Evolutionary conservation across 2,888 invertebrate species (phyloP).

Genomic region (Hermaeophaga mercurialis): DNA sequence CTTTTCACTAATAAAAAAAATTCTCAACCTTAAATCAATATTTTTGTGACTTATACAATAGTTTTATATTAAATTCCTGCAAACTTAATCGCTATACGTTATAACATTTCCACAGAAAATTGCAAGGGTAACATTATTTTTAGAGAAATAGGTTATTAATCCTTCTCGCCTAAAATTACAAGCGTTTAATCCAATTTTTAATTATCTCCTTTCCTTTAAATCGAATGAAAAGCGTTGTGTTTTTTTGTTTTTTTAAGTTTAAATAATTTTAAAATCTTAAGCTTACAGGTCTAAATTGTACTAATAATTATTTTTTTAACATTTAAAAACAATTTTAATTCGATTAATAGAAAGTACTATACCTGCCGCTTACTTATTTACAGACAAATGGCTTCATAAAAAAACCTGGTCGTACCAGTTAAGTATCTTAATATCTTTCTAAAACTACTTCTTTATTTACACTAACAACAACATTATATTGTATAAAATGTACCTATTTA

Average conservation of each 20-base stretch:
- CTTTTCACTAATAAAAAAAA: conserved; percentile 59
- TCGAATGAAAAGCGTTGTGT: conserved; percentile 19
- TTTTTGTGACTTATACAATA: conserved; percentile 56
- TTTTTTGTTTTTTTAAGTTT: conserved; percentile 5
- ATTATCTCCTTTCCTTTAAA: conserved; percentile 23
- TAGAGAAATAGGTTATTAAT: conserved; percentile 11
- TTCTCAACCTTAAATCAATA: conserved; percentile 56
- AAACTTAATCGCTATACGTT: conserved; percentile 53
- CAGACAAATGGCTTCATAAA: conserved; percentile 46
- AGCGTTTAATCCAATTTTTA: conserved; percentile 35
- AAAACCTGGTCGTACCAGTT: conserved; percentile 52
- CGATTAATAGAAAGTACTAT: conserved; percentile 19
- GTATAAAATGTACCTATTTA: conserved; percentile 46
- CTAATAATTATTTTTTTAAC: conserved; percentile 22
- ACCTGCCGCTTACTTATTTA: conserved; percentile 38
- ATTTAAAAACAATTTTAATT: conserved; percentile 20
- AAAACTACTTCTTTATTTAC: conserved; percentile 46
- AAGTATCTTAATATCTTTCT: conserved; percentile 43
- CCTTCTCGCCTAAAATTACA: conserved; percentile 22
- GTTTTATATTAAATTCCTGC: conserved; percentile 55
- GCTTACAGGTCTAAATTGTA: conserved; percentile 32
- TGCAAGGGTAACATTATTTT: conserved; percentile 2
- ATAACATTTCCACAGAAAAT: conserved; percentile 55
- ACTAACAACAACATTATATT: conserved; percentile 50
- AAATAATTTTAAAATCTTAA: conserved; percentile 13